These are phyloP conservation scores for Apteryx owenii DNA, from an alignment of 2,113 vertebrate genomes.

Conservation along the genomic window DNA sequence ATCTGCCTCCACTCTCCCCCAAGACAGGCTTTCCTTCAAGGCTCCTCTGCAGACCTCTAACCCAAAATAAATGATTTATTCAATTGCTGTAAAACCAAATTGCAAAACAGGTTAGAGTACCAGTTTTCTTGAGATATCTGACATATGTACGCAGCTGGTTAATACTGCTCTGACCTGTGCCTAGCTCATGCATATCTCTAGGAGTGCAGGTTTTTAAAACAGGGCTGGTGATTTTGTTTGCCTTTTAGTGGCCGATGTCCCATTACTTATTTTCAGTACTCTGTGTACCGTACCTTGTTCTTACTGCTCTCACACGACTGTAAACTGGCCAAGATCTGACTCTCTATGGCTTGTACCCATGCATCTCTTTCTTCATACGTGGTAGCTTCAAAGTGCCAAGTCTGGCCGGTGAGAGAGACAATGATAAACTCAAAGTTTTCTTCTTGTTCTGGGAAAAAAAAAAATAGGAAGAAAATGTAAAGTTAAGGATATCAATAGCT, in stretches of 20 bases:
- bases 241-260: not conserved
- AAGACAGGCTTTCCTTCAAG: not conserved
- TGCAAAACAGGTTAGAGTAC: not conserved
- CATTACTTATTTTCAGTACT: accelerated
- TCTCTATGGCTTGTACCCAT: slow-evolving; percentile 97
- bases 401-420: slow-evolving; percentile 96
- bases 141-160: not conserved
- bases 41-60: not conserved
- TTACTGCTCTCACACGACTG: slow-evolving; percentile 99
- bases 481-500: not conserved
- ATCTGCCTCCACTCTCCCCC: not conserved
- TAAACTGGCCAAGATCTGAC: slow-evolving; percentile 95
- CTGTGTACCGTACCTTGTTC: slow-evolving; percentile 86
- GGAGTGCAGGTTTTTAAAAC: not conserved
- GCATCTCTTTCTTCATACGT: slow-evolving; percentile 95
- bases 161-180: not conserved
- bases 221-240: not conserved
- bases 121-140: not conserved
- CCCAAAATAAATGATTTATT: not conserved
- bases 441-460: slow-evolving; percentile 89
- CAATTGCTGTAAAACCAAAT: not conserved
- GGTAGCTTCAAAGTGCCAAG: slow-evolving; percentile 96
- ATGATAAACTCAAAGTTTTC: slow-evolving; percentile 99
- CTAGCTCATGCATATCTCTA: accelerated
- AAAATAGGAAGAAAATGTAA: not conserved